Conservation (phyloP, 2,797 vertebrate species). For the Craterocephalus amniculus region DNA sequence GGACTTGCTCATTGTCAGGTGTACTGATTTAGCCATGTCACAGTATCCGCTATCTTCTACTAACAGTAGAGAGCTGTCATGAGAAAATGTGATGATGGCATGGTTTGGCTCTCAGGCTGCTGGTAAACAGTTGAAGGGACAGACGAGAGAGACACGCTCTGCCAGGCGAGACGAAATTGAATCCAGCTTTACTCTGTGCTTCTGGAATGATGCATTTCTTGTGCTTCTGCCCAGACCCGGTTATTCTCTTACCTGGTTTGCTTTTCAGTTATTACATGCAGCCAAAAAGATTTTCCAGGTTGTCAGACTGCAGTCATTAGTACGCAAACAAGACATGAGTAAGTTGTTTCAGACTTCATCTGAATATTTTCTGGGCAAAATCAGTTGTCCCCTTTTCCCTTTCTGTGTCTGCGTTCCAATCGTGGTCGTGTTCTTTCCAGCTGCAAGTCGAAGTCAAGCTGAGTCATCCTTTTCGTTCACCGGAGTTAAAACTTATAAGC, state of each 20-base stretch:
- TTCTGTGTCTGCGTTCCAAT: not conserved
- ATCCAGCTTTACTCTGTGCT: constrained; percentile 69
- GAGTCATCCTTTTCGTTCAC: not conserved
- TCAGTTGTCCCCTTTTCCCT: not conserved
- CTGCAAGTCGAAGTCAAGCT: not conserved
- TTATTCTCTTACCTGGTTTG: constrained; percentile 55
- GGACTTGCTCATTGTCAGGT: constrained; percentile 43
- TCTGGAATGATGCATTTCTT: constrained; percentile 71
- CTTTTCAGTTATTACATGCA: constrained; percentile 56
- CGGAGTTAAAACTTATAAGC: not conserved
- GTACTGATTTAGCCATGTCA: constrained; percentile 52
- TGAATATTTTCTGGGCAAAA: not conserved
- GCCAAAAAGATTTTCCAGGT: constrained; percentile 29
- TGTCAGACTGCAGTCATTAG: constrained; percentile 20
- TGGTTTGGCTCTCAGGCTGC: constrained; percentile 38
- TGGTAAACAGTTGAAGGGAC: constrained; percentile 61
- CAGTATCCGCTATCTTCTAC: constrained; percentile 39
- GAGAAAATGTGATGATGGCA: constrained; percentile 35
- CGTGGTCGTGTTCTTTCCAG: not conserved
- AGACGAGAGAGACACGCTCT: constrained; percentile 66
- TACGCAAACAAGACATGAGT: not conserved
- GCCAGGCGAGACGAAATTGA: constrained; percentile 70
- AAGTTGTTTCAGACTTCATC: not conserved
- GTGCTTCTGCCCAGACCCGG: constrained; percentile 60
- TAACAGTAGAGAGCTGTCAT: constrained; percentile 29